Evolutionary conservation across 2,888 invertebrate species (phyloP).

Genomic region (Mythimna lalbum): DNA sequence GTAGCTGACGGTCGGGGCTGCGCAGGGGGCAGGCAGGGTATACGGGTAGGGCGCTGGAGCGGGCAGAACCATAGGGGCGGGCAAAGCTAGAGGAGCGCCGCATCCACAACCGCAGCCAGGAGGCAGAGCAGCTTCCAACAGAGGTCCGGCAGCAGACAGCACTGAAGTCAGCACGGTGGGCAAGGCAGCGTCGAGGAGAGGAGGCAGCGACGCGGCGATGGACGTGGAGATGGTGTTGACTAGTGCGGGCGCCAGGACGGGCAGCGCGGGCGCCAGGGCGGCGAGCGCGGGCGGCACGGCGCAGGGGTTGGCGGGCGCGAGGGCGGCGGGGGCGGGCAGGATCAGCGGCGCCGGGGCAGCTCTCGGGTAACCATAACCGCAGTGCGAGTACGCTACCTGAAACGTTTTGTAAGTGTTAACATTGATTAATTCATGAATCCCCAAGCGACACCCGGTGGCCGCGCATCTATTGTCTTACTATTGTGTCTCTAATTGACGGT

Average conservation of each 20-base stretch:
- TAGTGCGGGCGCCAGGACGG: constrained; percentile 66
- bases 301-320: constrained; percentile 31
- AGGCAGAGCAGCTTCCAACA: constrained; percentile 69
- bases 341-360: constrained; percentile 54
- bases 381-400: constrained; percentile 51
- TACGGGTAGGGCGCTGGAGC: constrained; percentile 30
- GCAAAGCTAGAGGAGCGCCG: constrained; percentile 8
- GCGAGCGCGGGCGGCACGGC: constrained; percentile 57
- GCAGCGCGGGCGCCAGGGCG: constrained; percentile 66
- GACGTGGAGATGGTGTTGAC: constrained; percentile 67
- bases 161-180: constrained; percentile 76
- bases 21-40: constrained; percentile 17
- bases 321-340: constrained; percentile 50
- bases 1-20: constrained; percentile 25
- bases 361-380: constrained; percentile 32
- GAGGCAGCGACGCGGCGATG: constrained; percentile 66
- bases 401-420: neutral
- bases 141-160: constrained; percentile 72
- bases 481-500: too few species aligned
- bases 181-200: constrained; percentile 72
- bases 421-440: too few species aligned
- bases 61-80: constrained; percentile 18
- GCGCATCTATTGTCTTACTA: too few species aligned
- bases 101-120: constrained; percentile 35
- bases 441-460: too few species aligned